Evolutionary conservation across 1,140 invertebrate genomes (phyloP).

Genomic region (Monomorium pharaonis): DNA sequence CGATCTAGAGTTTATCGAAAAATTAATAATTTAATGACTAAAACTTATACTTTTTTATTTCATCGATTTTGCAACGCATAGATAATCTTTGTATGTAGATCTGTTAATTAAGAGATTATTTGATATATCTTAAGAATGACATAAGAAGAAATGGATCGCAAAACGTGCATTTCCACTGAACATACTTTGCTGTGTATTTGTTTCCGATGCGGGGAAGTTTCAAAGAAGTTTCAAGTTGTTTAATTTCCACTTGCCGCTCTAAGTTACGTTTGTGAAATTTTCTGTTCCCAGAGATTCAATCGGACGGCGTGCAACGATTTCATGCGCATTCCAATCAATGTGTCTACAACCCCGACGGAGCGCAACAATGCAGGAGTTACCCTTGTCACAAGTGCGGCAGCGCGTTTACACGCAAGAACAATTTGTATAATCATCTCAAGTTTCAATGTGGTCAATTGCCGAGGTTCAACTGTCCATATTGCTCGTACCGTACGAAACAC

Average conservation of each 20-base stretch:
- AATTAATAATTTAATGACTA: neutral
- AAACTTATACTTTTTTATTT: neutral
- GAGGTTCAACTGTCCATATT: slow-evolving; percentile 85
- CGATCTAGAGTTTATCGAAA: neutral
- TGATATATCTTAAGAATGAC: neutral
- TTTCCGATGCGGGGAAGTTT: neutral
- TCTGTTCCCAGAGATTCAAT: slow-evolving; percentile 61
- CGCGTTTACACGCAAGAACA: slow-evolving; percentile 74
- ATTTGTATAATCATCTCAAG: slow-evolving; percentile 85
- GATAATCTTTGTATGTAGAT: neutral
- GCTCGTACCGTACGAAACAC: slow-evolving; percentile 82
- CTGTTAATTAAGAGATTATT: neutral
- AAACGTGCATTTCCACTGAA: neutral
- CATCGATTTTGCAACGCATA: neutral
- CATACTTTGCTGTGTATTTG: neutral
- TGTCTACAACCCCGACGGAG: slow-evolving; percentile 22
- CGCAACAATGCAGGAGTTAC: slow-evolving; percentile 58
- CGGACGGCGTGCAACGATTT: neutral
- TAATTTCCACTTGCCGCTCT: neutral
- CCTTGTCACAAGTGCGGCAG: slow-evolving; percentile 75
- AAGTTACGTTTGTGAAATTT: slow-evolving; percentile 51
- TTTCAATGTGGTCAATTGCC: slow-evolving; percentile 86
- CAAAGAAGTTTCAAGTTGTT: neutral
- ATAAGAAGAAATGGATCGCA: neutral
- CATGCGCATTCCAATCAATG: slow-evolving; percentile 10